Evolutionary conservation across 2,797 vertebrate species (phyloP).

Genomic region (Hippopotamyrus pictus): DNA sequence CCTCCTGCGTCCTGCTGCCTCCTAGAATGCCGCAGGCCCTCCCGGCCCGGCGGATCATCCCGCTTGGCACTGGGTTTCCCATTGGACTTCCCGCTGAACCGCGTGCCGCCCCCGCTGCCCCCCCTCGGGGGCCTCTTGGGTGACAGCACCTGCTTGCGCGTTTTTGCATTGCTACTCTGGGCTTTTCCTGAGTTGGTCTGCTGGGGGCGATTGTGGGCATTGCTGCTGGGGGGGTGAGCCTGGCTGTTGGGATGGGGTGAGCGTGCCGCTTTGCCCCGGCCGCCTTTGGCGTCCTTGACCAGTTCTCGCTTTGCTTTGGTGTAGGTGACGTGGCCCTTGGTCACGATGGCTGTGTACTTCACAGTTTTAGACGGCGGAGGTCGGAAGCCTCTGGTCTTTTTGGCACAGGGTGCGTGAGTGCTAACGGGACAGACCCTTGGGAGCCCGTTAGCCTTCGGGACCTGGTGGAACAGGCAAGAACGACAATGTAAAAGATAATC

Average conservation of each 20-base stretch:
- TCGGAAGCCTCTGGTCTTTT: slow-evolving; percentile 90
- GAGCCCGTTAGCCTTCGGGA: slow-evolving; percentile 89
- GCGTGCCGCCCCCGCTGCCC: slow-evolving; percentile 45
- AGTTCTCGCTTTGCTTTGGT: slow-evolving; percentile 99
- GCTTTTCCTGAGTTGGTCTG: slow-evolving; percentile 95
- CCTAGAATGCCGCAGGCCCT: slow-evolving; percentile 91
- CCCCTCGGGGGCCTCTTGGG: slow-evolving; percentile 79
- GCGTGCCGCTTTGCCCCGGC: slow-evolving; percentile 79
- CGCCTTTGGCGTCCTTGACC: slow-evolving; percentile 98
- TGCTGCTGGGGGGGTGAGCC: slow-evolving; percentile 45
- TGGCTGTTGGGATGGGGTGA: slow-evolving; percentile 41
- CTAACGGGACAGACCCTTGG: slow-evolving; percentile 76
- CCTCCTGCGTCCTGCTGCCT: slow-evolving; percentile 79
- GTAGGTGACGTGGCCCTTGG: slow-evolving; percentile 98
- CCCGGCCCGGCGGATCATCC: slow-evolving; percentile 65
- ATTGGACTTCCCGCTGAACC: slow-evolving; percentile 84
- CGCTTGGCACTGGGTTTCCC: slow-evolving; percentile 59
- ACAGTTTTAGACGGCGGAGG: slow-evolving; percentile 97
- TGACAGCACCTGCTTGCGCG: slow-evolving; percentile 99
- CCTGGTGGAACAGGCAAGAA: slow-evolving; percentile 51
- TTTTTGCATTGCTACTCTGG: slow-evolving; percentile 99
- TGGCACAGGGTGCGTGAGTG: slow-evolving; percentile 80
- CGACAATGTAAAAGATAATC: not conserved
- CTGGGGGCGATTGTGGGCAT: slow-evolving; percentile 38
- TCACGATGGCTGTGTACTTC: slow-evolving; percentile 98